phyloP scores from a whole-genome alignment of 2,113 vertebrate genomes.

The Lophius piscatorius region DNA sequence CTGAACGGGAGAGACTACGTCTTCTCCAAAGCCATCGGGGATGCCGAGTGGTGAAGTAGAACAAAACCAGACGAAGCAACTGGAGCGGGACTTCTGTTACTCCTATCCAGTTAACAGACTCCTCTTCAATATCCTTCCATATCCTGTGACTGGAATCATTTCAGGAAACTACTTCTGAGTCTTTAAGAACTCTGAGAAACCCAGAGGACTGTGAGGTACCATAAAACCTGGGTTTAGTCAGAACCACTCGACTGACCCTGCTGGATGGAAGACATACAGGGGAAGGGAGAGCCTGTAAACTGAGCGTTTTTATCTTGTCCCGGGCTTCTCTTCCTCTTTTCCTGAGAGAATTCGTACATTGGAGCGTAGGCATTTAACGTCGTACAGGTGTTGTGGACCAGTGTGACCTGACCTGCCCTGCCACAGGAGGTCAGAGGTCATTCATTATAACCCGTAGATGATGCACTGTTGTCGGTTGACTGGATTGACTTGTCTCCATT shows the following conservation, averaged over 20 bases:
- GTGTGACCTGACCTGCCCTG: constrained; percentile 39
- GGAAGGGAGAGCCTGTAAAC: constrained; percentile 35
- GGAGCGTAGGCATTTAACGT: constrained; percentile 55
- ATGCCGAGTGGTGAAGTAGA: constrained; percentile 93
- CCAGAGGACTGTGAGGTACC: constrained; percentile 70
- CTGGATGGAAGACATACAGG: constrained; percentile 48
- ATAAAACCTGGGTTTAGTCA: constrained; percentile 38
- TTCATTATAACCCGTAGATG: constrained; percentile 44
- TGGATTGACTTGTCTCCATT: constrained; percentile 53
- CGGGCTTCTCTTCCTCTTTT: constrained; percentile 28
- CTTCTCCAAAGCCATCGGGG: constrained; percentile 99
- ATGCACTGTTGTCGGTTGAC: constrained; percentile 66
- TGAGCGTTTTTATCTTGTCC: constrained; percentile 29
- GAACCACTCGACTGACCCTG: constrained; percentile 45
- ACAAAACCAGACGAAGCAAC: constrained; percentile 6
- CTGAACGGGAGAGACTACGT: constrained; percentile 98
- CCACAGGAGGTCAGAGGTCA: constrained; percentile 49
- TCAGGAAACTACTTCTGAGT: constrained; percentile 81
- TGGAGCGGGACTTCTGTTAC: constrained; percentile 55
- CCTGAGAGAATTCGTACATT: constrained; percentile 45
- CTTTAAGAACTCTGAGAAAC: constrained; percentile 83
- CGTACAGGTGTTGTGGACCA: constrained; percentile 73
- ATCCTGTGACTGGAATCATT: constrained; percentile 77
- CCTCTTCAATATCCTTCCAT: constrained; percentile 80
- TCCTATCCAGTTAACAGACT: constrained; percentile 72